A percentile compares a stretch with the other conserved stretches of the same genome.
Evolutionary conservation across 1,140 invertebrate genomes (phyloP).

Genomic region (Harpegnathos saltator): DNA sequence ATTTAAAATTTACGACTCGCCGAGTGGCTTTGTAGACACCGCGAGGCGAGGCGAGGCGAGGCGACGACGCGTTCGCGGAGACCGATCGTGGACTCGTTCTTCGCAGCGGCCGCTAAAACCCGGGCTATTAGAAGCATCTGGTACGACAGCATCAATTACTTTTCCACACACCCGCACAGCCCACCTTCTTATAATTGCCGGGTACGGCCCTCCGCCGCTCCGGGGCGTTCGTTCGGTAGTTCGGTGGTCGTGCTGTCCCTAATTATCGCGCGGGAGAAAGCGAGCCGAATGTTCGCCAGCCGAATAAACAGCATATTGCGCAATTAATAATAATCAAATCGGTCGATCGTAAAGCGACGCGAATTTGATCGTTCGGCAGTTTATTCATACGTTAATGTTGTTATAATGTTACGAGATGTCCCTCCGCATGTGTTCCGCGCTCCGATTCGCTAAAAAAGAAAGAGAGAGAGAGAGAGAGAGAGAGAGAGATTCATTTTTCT

Average conservation of each 20-base stretch:
- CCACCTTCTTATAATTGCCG: conserved; percentile 54
- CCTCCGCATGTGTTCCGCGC: no score
- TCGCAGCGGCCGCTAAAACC: background rate
- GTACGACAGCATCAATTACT: conserved; percentile 29
- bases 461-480: no score
- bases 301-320: conserved; percentile 59
- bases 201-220: background rate
- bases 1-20: background rate
- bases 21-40: background rate
- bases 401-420: no score
- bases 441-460: no score
- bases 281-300: conserved; percentile 16
- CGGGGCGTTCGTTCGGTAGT: conserved; percentile 5
- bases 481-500: background rate
- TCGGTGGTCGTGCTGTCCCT: conserved; percentile 44
- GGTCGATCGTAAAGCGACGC: conserved; percentile 29
- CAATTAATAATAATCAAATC: conserved; percentile 61
- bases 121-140: conserved; percentile 32
- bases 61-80: background rate
- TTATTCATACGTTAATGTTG: background rate
- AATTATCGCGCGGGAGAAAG: conserved; percentile 69
- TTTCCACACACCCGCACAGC: conserved; percentile 18
- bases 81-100: background rate
- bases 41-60: background rate
- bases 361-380: background rate